Conservation (phyloP, 2,888 invertebrate species). For the Drosophila mayaguana region DNA sequence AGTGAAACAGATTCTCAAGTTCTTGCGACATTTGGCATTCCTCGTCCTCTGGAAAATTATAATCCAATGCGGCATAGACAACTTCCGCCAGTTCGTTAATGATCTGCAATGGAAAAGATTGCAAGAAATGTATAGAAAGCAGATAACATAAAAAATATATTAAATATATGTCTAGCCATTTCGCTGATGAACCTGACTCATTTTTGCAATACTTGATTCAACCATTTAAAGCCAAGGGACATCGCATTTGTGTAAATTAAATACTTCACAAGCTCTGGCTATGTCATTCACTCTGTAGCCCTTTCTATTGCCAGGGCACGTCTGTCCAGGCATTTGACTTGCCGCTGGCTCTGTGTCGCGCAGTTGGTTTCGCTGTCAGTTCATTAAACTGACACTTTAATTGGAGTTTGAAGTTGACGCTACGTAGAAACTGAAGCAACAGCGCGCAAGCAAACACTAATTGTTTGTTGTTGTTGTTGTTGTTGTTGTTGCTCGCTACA, state of each 20-base stretch:
- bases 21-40: conserved; percentile 94
- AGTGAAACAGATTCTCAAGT: conserved; percentile 93
- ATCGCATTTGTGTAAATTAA: background rate
- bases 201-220: background rate
- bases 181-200: background rate
- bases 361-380: conserved; percentile 58
- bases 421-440: conserved; percentile 68
- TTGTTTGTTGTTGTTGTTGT: conserved; percentile 42
- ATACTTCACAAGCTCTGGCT: background rate
- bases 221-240: conserved; percentile 51
- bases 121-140: background rate
- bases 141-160: background rate
- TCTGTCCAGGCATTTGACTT: conserved; percentile 21
- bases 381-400: conserved; percentile 80
- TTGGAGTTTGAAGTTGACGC: conserved; percentile 75
- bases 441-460: conserved; percentile 57
- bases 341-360: conserved; percentile 7
- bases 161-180: background rate
- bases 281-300: conserved; percentile 9
- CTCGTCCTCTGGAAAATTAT: conserved; percentile 93
- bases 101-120: conserved; percentile 87
- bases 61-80: conserved; percentile 95
- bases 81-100: conserved; percentile 92
- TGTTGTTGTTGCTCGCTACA: conserved; percentile 26
- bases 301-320: conserved; percentile 22